Evolutionary conservation across 2,888 invertebrate species (phyloP).

Genomic region (Mystacides longicornis): DNA sequence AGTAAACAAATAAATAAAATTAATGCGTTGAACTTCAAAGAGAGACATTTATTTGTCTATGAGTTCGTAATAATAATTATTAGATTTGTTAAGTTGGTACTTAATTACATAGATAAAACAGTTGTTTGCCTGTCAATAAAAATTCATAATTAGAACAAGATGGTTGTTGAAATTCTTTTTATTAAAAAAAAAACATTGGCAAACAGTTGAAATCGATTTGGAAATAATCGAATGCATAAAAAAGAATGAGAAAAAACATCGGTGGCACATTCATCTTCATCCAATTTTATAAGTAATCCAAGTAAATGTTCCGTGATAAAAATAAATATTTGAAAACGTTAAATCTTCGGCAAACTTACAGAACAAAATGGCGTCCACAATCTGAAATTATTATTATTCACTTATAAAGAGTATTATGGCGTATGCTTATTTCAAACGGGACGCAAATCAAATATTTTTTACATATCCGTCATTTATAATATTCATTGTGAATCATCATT

Average conservation of each 20-base stretch:
- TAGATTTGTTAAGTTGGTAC: too few species aligned
- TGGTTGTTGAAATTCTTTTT: neutral
- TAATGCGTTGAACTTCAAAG: too few species aligned
- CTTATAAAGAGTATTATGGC: slow-evolving; percentile 4
- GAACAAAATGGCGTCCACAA: slow-evolving; percentile 9
- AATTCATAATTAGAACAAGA: too few species aligned
- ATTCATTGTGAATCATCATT: too few species aligned
- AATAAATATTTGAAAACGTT: slow-evolving; percentile 9
- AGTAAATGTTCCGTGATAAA: neutral
- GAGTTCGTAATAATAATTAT: too few species aligned
- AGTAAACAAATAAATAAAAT: too few species aligned
- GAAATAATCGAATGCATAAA: neutral
- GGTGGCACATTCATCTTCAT: too few species aligned
- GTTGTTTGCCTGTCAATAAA: too few species aligned
- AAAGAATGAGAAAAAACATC: neutral
- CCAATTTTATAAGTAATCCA: neutral
- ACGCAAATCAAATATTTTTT: neutral
- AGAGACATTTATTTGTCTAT: too few species aligned
- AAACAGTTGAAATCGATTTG: neutral
- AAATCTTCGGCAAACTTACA: slow-evolving; percentile 7
- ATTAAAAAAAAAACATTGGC: neutral
- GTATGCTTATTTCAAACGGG: neutral
- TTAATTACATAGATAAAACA: too few species aligned
- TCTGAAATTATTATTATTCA: slow-evolving; percentile 2
- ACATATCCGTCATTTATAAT: too few species aligned